phyloP scores from a whole-genome alignment of 2,113 vertebrate genomes.

The Triplophysa siluroides region DNA sequence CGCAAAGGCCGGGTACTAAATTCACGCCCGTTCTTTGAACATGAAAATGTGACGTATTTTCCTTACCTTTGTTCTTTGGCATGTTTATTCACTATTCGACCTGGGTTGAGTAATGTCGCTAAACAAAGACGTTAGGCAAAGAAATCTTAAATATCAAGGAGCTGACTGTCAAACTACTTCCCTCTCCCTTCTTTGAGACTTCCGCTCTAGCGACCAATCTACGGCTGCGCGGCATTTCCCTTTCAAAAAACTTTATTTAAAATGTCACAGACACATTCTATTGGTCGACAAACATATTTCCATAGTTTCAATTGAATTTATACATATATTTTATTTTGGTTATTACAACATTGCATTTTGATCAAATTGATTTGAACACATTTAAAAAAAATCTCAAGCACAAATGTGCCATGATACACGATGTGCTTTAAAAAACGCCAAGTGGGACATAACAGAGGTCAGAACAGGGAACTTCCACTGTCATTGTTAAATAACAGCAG shows the following conservation, averaged over 20 bases:
- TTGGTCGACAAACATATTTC: not conserved
- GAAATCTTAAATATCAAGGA: not conserved
- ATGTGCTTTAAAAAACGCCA: not conserved
- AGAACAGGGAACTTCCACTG: slow-evolving; percentile 1
- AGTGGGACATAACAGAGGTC: not conserved
- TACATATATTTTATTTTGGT: not conserved
- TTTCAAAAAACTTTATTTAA: slow-evolving; percentile 48
- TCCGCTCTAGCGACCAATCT: not conserved
- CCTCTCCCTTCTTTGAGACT: slow-evolving; percentile 7
- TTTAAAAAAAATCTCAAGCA: not conserved
- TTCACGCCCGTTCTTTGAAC: not conserved
- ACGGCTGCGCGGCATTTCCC: slow-evolving; percentile 22
- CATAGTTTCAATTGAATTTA: not conserved
- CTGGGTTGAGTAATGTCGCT: not conserved
- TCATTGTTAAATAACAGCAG: slow-evolving; percentile 14
- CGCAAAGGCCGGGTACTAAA: slow-evolving; percentile 4
- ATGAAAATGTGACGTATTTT: not conserved
- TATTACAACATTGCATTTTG: not conserved
- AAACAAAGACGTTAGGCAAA: not conserved
- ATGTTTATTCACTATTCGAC: slow-evolving; percentile 36
- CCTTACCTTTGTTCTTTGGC: slow-evolving; percentile 63
- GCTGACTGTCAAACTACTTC: not conserved
- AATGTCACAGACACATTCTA: not conserved
- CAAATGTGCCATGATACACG: not conserved
- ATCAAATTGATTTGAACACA: not conserved